Percentiles rank a stretch among this genome's conserved stretches.
These are phyloP conservation scores for Drosophila mauritiana DNA, from an alignment of 1,140 invertebrate genomes.

Conservation along the genomic window DNA sequence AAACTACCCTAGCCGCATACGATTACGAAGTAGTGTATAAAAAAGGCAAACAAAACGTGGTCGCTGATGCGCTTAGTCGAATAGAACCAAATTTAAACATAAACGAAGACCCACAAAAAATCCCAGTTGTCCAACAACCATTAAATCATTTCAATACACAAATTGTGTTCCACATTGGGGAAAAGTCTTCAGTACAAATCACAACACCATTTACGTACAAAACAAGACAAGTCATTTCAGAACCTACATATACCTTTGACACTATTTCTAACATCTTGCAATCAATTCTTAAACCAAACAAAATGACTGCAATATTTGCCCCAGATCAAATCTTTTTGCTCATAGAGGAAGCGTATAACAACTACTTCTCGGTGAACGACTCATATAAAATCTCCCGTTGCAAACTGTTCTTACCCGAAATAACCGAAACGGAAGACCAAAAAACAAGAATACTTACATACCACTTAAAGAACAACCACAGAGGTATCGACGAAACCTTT, in stretches of 20 bases:
- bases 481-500: constrained; percentile 15
- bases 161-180: not conserved
- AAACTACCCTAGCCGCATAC: no score
- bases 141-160: constrained; percentile 1
- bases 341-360: constrained; percentile 14
- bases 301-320: constrained; percentile 5
- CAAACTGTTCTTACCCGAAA: constrained; percentile 1
- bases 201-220: constrained; percentile 11
- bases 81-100: no score
- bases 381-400: constrained; percentile 10
- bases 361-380: constrained; percentile 8
- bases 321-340: constrained; percentile 4
- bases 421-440: constrained; percentile 1
- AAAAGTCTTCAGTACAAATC: not conserved
- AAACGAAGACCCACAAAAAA: constrained; percentile 3
- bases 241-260: constrained; percentile 10
- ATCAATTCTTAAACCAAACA: constrained; percentile 18
- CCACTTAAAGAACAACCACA: constrained; percentile 13
- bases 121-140: not conserved
- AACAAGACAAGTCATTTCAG: constrained; percentile 4
- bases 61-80: no score
- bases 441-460: not conserved
- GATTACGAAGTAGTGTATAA: no score
- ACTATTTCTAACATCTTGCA: not conserved
- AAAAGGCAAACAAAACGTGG: no score